phyloP scores from a whole-genome alignment of 2,888 invertebrate species.

The Yponomeuta malinellus region DNA sequence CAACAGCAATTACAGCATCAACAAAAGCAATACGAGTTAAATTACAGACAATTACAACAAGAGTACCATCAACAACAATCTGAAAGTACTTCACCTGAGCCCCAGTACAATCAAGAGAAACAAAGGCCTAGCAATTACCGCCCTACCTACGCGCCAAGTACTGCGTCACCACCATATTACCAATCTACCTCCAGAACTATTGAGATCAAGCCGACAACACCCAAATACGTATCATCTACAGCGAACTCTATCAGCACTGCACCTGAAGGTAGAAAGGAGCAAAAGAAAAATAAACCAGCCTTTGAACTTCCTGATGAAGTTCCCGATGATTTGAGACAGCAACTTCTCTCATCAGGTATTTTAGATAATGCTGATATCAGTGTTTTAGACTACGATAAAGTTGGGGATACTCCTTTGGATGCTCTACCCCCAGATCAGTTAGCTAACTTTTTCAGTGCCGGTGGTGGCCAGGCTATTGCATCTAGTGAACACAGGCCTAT shows the following conservation, averaged over 20 bases:
- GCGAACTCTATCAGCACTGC: slow-evolving; percentile 63
- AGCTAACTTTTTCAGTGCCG: slow-evolving; percentile 90
- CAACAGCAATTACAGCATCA: slow-evolving; percentile 39
- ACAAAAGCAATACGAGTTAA: slow-evolving; percentile 28
- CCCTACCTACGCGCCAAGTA: slow-evolving; percentile 44
- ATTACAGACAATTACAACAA: slow-evolving; percentile 32
- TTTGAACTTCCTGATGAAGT: slow-evolving; percentile 88
- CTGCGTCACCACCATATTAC: slow-evolving; percentile 51
- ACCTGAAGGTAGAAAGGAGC: slow-evolving; percentile 61
- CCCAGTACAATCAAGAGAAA: slow-evolving; percentile 60
- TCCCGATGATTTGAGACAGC: slow-evolving; percentile 89
- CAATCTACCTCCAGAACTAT: slow-evolving; percentile 63
- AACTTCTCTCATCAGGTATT: slow-evolving; percentile 89
- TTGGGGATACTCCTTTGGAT: slow-evolving; percentile 89
- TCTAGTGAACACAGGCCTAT: slow-evolving; percentile 82
- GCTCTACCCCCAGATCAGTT: slow-evolving; percentile 89
- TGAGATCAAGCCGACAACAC: slow-evolving; percentile 68
- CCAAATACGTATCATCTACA: slow-evolving; percentile 66
- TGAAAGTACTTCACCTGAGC: slow-evolving; percentile 49
- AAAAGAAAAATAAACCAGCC: slow-evolving; percentile 72
- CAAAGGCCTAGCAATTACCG: slow-evolving; percentile 40
- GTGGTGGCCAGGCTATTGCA: slow-evolving; percentile 83
- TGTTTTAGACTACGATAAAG: slow-evolving; percentile 90
- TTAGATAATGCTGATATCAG: slow-evolving; percentile 92
- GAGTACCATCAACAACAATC: slow-evolving; percentile 45